A percentile compares a stretch with the other conserved stretches of the same genome.
Conservation (phyloP, 2,113 vertebrate genomes). For the Steatornis caripensis region DNA sequence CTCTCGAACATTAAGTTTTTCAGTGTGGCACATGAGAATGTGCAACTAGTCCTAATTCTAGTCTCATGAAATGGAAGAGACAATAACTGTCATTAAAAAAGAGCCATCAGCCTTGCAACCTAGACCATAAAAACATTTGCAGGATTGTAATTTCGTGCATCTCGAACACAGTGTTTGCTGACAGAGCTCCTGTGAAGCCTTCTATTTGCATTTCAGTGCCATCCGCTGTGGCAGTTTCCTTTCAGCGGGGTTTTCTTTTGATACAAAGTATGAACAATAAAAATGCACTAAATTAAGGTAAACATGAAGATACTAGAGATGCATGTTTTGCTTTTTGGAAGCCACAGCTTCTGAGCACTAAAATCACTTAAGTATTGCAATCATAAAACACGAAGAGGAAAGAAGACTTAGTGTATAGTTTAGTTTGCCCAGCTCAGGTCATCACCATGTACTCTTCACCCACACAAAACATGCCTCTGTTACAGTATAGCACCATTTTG, state of each 20-base stretch:
- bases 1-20: background rate
- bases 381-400: background rate
- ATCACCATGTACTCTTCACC: background rate
- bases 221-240: background rate
- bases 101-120: background rate
- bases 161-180: background rate
- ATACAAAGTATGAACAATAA: background rate
- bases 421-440: background rate
- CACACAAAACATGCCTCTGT: background rate
- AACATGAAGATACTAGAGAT: background rate
- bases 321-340: background rate
- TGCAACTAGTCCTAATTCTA: background rate
- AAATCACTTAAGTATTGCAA: background rate
- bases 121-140: background rate
- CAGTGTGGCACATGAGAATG: background rate
- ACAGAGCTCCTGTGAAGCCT: background rate
- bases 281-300: background rate
- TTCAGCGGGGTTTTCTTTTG: background rate
- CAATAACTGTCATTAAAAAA: background rate
- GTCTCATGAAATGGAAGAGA: background rate
- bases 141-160: background rate
- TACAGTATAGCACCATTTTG: background rate
- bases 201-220: background rate
- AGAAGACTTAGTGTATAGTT: background rate
- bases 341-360: background rate